A percentile compares a stretch with the other conserved stretches of the same genome.
Conservation (phyloP, 1,140 invertebrate genomes). For the Anoplolepis gracilipes region DNA sequence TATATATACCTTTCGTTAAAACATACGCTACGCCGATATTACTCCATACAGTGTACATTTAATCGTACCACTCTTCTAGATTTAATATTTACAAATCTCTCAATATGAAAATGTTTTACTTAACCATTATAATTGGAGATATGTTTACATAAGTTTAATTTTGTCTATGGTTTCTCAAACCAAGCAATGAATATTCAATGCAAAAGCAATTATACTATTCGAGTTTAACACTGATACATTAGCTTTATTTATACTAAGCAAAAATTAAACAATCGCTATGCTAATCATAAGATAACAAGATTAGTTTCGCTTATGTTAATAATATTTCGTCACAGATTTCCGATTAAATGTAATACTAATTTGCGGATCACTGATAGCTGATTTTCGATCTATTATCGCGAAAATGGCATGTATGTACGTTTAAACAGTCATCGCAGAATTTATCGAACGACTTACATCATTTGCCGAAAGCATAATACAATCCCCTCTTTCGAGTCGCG, state of each 20-base stretch:
- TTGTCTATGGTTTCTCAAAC: neutral
- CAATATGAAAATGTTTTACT: neutral
- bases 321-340: neutral
- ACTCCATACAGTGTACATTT: conserved; percentile 11
- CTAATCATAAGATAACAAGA: neutral
- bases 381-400: conserved; percentile 3
- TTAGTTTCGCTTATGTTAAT: neutral
- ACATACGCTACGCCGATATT: conserved; percentile 34
- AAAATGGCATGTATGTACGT: conserved; percentile 18
- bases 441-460: conserved; percentile 15
- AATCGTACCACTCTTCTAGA: conserved; percentile 32
- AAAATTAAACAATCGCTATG: neutral
- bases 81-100: conserved; percentile 35
- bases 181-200: neutral
- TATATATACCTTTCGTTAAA: conserved; percentile 36
- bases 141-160: neutral
- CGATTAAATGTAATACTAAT: conserved; percentile 26
- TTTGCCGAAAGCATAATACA: conserved; percentile 52
- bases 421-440: conserved; percentile 21
- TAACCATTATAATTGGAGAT: neutral
- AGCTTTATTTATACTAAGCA: neutral
- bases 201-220: too few species aligned
- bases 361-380: neutral
- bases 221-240: neutral
- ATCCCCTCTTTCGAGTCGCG: neutral